Base-by-base conservation (phyloP, 2,113 vertebrate genomes). In the Lepisosteus oculatus region DNA sequence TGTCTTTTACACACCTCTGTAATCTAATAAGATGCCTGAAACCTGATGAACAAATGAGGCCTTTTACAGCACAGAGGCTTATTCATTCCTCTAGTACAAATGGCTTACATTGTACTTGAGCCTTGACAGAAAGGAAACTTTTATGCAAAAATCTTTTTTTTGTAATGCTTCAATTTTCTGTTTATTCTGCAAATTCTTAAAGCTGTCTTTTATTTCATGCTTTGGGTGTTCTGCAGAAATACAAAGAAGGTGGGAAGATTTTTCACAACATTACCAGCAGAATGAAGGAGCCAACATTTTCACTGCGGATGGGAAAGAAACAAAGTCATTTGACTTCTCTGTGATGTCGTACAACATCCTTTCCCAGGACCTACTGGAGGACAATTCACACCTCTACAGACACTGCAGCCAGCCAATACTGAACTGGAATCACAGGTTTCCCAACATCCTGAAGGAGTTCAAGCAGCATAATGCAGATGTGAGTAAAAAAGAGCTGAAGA, bases 331-430 rank as follows among this genome's bases (percentile, higher is more conserved):
- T 81, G 95, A 98, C 83, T 99, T 99, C 80, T 93, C 95, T 0
- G 93, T 99, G 67, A 92, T 99, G 94, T 96, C 96, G 62, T 99
- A 99, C 86, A 99, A 99, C 78, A 97, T 99, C 79, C 94, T 99
- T 77, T 95, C 97, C 0, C 97, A 99, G 85, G 90, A 95, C 65
- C 90, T 99, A 63, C 84, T 99, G 80, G 90, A 92, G 76, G 93
- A 93, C 82, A 99, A 99, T 70, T 78, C 79, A 3, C 92, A 96
- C 77, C 90, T 99, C 72, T 99, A 99, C 80, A 90, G 55, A 65
- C 96, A 98, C 84, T 99, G 97, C 76, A 77, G 81, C 61, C 87
- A 90, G 1, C 74, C 63, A 0, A 9, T 96, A 3, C 80, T 99
- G 47, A 77, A 85, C 71, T 99, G 96, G 97, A 72, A 80, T 0